These are phyloP conservation scores for Stramonita haemastoma DNA, from an alignment of 2,888 invertebrate species.

Conservation along the genomic window DNA sequence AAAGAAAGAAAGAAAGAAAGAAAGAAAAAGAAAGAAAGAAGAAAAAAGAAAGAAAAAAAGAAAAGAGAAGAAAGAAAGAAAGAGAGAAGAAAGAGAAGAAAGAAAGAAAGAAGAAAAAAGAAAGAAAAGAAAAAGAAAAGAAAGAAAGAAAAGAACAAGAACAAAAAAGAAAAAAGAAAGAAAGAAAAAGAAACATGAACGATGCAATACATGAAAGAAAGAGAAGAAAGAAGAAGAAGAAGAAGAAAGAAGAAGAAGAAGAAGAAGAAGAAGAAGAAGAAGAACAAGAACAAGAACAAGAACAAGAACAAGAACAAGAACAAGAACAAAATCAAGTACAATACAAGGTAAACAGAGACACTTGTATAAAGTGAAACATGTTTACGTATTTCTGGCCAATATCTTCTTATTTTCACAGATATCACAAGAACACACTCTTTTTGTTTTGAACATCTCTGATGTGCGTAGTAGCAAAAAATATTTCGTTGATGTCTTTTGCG, in stretches of 20 bases:
- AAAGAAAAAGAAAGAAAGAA: not conserved
- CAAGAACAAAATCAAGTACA: not conserved
- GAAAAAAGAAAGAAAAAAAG: not conserved
- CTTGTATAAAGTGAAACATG: too few relatives aligned
- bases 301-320: not conserved
- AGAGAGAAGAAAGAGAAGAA: not conserved
- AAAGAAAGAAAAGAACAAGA: not conserved
- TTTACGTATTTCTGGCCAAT: too few relatives aligned
- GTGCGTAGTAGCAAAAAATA: too few relatives aligned
- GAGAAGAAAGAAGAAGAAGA: too few relatives aligned
- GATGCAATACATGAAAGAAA: too few relatives aligned
- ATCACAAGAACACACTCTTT: too few relatives aligned
- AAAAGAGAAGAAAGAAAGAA: not conserved
- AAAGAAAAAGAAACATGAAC: too few relatives aligned
- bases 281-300: not conserved
- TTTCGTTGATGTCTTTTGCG: too few relatives aligned
- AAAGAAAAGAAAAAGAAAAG: not conserved
- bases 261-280: not conserved
- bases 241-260: too few relatives aligned
- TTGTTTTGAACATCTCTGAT: too few relatives aligned
- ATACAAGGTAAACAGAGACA: not conserved
- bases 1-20: not conserved
- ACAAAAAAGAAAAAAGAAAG: not conserved
- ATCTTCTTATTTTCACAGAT: too few relatives aligned
- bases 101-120: not conserved